Evolutionary conservation across 2,113 vertebrate species (phyloP), one percentile per base, ranked within the genome.

Genomic region (Varanus komodoensis): DNA sequence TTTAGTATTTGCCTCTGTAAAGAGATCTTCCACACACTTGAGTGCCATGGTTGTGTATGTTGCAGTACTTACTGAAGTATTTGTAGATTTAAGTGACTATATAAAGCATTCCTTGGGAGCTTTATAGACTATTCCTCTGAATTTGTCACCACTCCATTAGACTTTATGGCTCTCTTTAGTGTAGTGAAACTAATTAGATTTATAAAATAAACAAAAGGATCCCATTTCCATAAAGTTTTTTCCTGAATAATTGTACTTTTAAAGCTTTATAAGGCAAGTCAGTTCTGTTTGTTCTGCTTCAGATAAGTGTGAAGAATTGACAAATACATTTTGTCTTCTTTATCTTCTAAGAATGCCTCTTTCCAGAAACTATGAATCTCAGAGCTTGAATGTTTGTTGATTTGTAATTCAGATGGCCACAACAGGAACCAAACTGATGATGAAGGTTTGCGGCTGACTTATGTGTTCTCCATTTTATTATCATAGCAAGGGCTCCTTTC

Each of bases 141-240:
- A 50, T 84, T 82, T 78, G 89, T 89, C 71, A 21, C 14, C 84
- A 75, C 11, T 29, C 79, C 89, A 74, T 87, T 90, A 44, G 87
- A 73, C 67, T 83, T 54, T 90, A 90, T 71, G 2, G 1, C 1
- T 90, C 48, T 68, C 80, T 89, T 91, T 78, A 81, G 3, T 57
- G 4, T 75, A 87, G 6, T 64, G 86, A 90, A 8, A 23, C 48
- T 91, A 48, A 88, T 19, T 8, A 77, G 27, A 21, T 91, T 88
- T 93, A 15, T 44, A 79, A 90, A 89, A 79, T 50, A 73, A 32
- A 88, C 57, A 77, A 87, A 81, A n/a, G 34, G 38, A 61, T 89
- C 2, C 86, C 1, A 5, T 1, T 92, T 32, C 29, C 19, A 6
- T 32, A 89, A 92, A 93, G 61, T 8, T 71, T 84, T 44, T 84